A percentile compares a stretch with the other conserved stretches of the same genome.
Evolutionary conservation across 2,888 invertebrate genomes (phyloP).

Genomic region (Synanthedon tipuliformis): DNA sequence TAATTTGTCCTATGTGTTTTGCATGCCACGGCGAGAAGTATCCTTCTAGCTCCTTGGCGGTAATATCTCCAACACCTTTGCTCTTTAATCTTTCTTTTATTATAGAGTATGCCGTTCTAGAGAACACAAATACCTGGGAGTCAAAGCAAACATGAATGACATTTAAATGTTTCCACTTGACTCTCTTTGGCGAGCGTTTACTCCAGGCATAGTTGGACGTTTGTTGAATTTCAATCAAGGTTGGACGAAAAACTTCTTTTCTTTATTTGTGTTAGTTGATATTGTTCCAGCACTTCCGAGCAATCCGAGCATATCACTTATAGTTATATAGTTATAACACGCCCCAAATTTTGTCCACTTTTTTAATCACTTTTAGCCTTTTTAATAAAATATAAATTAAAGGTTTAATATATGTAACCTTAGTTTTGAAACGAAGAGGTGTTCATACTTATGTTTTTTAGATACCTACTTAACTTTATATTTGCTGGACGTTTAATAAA

Average conservation of each 20-base stretch:
- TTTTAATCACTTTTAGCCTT: too few species aligned
- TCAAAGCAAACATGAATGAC: conserved; percentile 27
- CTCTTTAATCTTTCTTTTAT: conserved; percentile 86
- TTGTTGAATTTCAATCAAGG: background rate
- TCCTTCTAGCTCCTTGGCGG: conserved; percentile 79
- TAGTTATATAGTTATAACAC: too few species aligned
- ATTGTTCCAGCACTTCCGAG: too few species aligned
- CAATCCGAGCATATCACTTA: too few species aligned
- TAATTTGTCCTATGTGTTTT: conserved; percentile 83
- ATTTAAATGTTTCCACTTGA: conserved; percentile 15
- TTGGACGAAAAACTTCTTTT: conserved; percentile 27
- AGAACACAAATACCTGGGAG: conserved; percentile 86
- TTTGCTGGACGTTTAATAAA: too few species aligned
- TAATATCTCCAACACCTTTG: conserved; percentile 80
- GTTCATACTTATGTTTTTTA: too few species aligned
- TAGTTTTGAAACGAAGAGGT: too few species aligned
- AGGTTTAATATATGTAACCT: too few species aligned
- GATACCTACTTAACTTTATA: too few species aligned
- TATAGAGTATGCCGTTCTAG: conserved; percentile 82
- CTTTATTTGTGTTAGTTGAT: conserved; percentile 1
- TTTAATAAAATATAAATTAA: too few species aligned
- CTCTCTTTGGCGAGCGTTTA: conserved; percentile 18
- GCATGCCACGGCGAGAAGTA: conserved; percentile 91
- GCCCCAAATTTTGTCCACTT: too few species aligned
- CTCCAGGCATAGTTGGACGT: conserved; percentile 18